phyloP scores from a whole-genome alignment of 1,140 invertebrate genomes.

The Drosophila quadrilineata region DNA sequence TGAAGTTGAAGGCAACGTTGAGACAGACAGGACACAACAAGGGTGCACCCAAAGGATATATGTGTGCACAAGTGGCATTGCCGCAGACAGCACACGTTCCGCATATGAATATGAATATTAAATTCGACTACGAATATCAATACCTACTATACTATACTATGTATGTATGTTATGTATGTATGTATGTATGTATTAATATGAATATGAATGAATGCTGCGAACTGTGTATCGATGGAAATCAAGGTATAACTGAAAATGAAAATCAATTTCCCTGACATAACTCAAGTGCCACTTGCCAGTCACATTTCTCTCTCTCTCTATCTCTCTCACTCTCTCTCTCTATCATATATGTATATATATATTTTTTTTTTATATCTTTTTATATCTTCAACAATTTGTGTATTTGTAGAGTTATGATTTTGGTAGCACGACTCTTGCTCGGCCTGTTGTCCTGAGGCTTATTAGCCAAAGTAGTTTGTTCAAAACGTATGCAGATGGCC shows the following conservation, averaged over 20 bases:
- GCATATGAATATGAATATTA: constrained; percentile 56
- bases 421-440: neutral
- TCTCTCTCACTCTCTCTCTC: too few species aligned
- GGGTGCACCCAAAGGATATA: constrained; percentile 14
- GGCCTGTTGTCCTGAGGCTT: constrained; percentile 42
- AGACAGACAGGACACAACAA: too few species aligned
- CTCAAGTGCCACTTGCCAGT: constrained; percentile 1
- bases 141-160: too few species aligned
- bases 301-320: too few species aligned
- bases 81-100: constrained; percentile 39
- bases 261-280: constrained; percentile 59
- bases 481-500: constrained; percentile 31
- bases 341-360: too few species aligned
- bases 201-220: neutral
- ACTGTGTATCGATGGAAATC: constrained; percentile 52
- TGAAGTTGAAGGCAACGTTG: too few species aligned
- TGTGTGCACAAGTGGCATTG: constrained; percentile 28
- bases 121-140: too few species aligned
- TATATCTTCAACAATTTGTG: neutral
- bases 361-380: neutral
- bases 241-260: too few species aligned
- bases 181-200: neutral
- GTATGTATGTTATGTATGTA: too few species aligned
- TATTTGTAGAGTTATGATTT: neutral
- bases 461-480: constrained; percentile 60